phyloP scores from a whole-genome alignment of 37 sponge, comb jelly and placozoan genomes.

The Petrosia ficiformis region DNA sequence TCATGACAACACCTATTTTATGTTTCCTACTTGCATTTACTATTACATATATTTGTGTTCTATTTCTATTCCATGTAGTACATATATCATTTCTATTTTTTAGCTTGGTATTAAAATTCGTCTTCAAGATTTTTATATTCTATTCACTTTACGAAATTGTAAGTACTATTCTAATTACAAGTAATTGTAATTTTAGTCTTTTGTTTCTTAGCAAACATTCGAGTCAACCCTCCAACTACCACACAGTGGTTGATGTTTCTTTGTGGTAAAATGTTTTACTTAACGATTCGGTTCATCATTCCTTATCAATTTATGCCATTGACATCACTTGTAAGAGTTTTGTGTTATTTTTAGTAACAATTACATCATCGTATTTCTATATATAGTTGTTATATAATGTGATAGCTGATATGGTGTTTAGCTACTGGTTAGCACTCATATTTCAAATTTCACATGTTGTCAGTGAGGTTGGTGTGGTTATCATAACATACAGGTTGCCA shows the following conservation, averaged over 20 bases:
- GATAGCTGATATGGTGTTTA: conserved; percentile 67
- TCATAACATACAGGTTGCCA: conserved; percentile 6
- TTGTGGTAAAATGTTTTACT: conserved; percentile 66
- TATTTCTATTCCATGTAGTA: too few species aligned
- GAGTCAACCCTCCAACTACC: conserved; percentile 57
- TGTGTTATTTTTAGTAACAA: too few species aligned
- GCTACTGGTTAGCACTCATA: conserved; percentile 92
- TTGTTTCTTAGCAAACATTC: conserved; percentile 69
- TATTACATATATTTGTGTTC: too few species aligned
- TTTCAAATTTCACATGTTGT: conserved; percentile 95
- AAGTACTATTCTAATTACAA: too few species aligned
- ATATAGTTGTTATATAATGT: conserved; percentile 58
- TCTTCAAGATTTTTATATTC: conserved; percentile 78
- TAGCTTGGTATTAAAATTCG: conserved; percentile 89
- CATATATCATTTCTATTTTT: not conserved
- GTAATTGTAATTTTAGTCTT: too few species aligned
- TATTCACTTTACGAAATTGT: conserved; percentile 62
- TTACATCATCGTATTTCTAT: too few species aligned
- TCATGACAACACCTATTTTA: too few species aligned
- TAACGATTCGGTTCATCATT: conserved; percentile 57
- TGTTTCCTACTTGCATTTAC: too few species aligned
- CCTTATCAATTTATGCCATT: conserved; percentile 78
- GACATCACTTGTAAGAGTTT: conserved; percentile 37
- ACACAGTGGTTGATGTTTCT: conserved; percentile 72
- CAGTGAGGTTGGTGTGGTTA: conserved; percentile 51